These are phyloP conservation scores for Falco biarmicus DNA, from an alignment of 2,797 vertebrate genomes.

Conservation along the genomic window DNA sequence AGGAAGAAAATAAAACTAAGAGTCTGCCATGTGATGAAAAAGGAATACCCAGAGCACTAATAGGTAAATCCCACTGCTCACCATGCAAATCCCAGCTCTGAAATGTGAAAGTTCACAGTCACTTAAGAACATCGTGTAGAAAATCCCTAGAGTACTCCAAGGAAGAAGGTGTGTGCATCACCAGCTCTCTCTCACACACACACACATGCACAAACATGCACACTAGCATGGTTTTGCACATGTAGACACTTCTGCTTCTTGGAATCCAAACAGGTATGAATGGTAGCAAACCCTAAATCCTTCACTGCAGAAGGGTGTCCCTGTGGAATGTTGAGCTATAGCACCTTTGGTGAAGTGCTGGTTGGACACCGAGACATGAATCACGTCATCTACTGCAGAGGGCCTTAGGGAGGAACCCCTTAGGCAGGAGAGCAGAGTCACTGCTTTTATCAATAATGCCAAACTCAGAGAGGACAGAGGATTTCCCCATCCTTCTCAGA, in stretches of 20 bases:
- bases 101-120: background rate
- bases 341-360: background rate
- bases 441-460: background rate
- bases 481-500: background rate
- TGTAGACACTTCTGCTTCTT: background rate
- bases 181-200: background rate
- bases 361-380: background rate
- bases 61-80: background rate
- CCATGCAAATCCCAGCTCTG: background rate
- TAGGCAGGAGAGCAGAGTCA: background rate
- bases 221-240: background rate
- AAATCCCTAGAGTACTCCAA: background rate
- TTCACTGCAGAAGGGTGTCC: background rate
- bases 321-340: background rate
- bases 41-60: background rate
- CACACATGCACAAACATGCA: accelerated
- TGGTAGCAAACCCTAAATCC: background rate
- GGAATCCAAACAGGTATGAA: background rate
- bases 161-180: background rate
- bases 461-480: background rate
- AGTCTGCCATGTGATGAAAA: background rate
- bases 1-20: slow-evolving; percentile 1
- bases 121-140: background rate
- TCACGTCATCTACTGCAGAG: background rate
- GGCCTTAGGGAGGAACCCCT: background rate